Evolutionary conservation across 1,140 invertebrate genomes (phyloP), one percentile per base, ranked within the genome.

Genomic region (Cyphomyrmex costatus): DNA sequence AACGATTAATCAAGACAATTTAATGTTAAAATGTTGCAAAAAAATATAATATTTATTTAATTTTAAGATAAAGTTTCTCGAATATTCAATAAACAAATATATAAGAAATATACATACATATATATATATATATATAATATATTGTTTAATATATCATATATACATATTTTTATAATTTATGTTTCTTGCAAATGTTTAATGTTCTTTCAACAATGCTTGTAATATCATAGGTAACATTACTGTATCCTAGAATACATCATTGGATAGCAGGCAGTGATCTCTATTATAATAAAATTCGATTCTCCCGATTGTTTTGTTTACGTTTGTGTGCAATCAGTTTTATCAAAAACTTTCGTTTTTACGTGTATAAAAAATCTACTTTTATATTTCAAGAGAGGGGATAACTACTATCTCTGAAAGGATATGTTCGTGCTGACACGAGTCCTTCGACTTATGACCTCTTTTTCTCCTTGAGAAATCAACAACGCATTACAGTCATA

Each of bases 311-410:
- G 8, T 46, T 21, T 79, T 7, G 12, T 14, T 0, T 42, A 2
- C n/a, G 6, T 16, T 14, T 33, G 19, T 19, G 14, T 60, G 56
- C 21, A 12, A 70, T n/a, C 53, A 33, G 12, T 36, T 49, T 14
- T 33, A 65, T 80, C 56, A 36, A 49, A 61, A 30, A 80, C 73
- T 78, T 83, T 86, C 83, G 30, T 83, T 78, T 74, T 89, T 51
- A 19, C 46, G n/a, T 60, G 27, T 58, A 71, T 53, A 42, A 42
- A 36, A 42, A 12, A 2, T 42, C 8, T 24, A 19, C 0, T 27
- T 33, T n/a, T n/a, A 27, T 27, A 46, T 10, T 1, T 73, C 33
- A 33, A n/a, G 42, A 63, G 33, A 71, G 46, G 36, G 49, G 10
- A 30, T 74, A 14, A 49, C 30, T 46, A 42, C n/a, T 36, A 16